Base-by-base conservation (phyloP, 2,797 vertebrate species). In the Cynopterus sphinx region DNA sequence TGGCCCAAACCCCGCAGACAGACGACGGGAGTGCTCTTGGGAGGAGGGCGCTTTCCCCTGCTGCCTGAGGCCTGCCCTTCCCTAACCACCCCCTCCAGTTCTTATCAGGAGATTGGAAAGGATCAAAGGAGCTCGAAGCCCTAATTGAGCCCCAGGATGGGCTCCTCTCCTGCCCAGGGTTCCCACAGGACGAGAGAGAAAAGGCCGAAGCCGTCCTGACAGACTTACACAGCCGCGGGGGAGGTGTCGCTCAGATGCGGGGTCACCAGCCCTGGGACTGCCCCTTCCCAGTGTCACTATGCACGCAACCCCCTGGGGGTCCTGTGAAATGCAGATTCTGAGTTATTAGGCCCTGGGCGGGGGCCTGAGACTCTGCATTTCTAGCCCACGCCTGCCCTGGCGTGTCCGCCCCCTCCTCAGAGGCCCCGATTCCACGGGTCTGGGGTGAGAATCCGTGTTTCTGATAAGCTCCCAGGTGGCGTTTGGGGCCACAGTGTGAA, bases 71-170 rank as follows among this genome's bases (percentile, higher is more conserved):
- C 2, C 36, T 21, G 4, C 13, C 36, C 0, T 1, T 24, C 19
- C 21, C 0, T 4, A 4, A 87, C 96, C 19, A 3, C 26, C 61
- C 33, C 26, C 9, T 31, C 5, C 0, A 0, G 46, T 36, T 33
- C 83, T 96, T 96, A 90, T 97, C 91, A 0, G 83, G 70, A 96
- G 95, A 43, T 53, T 49, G 85, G 83, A 31, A 83, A 19, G 88
- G 75, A 96, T 97, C 96, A 96, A 97, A 98, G 95, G 55, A n/a
- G 70, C 79, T 65, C 15, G 0, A 4, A 6, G 83, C 53, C 70
- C 82, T 95, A 83, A 95, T 19, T 59, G 87, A 93, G 87, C 87
- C 73, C 22, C 46, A 49, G 12, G 0, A 78, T 16, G 17, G 92
- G 75, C 70, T 65, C 70, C 65, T 89, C 67, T 91, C 63, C 89